Evolutionary conservation across 2,888 invertebrate species (phyloP).

Genomic region (Agelastica alni): DNA sequence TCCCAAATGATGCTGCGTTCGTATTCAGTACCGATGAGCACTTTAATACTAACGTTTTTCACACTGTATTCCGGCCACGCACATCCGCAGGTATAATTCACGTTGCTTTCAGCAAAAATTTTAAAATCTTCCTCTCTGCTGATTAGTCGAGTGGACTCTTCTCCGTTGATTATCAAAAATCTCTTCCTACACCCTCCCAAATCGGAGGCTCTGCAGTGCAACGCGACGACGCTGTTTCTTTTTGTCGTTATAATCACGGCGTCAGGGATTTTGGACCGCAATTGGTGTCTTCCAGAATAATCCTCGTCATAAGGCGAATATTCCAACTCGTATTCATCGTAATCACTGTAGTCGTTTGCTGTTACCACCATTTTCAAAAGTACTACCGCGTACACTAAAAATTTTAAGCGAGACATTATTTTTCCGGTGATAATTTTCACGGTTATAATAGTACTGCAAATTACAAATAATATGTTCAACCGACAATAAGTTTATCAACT

Average conservation of each 20-base stretch:
- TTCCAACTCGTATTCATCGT: background rate
- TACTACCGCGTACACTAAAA: no score
- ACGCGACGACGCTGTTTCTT: background rate
- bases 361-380: no score
- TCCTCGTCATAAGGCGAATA: background rate
- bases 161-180: background rate
- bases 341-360: background rate
- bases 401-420: no score
- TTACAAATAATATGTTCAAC: no score
- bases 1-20: no score
- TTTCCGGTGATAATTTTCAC: no score
- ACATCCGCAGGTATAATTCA: conserved; percentile 15
- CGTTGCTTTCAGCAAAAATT: background rate
- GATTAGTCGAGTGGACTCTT: background rate
- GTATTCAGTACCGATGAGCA: no score
- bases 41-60: conserved; percentile 8
- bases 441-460: no score
- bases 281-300: background rate
- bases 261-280: background rate
- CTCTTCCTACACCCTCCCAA: background rate
- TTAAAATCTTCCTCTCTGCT: background rate
- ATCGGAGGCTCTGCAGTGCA: conserved; percentile 3
- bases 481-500: no score
- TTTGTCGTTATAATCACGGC: background rate
- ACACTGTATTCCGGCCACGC: background rate